Percentiles rank a stretch among this genome's conserved stretches.
phyloP scores from a whole-genome alignment of 2,888 invertebrate genomes.

The Kuschelorhynchus macadamiae region DNA sequence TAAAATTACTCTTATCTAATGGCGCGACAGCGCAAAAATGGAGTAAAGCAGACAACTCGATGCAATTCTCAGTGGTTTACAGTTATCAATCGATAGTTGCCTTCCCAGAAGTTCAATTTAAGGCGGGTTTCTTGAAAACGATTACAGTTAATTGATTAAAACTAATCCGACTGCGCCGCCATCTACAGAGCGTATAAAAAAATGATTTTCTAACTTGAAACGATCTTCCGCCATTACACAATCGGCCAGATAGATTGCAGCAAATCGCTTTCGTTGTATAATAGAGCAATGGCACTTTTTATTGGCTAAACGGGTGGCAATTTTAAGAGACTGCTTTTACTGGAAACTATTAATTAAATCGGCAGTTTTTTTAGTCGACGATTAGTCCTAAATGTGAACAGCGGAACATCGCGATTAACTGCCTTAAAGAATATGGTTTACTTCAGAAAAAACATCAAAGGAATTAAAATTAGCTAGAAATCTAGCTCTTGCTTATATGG shows the following conservation, averaged over 20 bases:
- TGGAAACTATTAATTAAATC: slow-evolving; percentile 44
- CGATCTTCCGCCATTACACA: slow-evolving; percentile 54
- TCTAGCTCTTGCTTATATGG: slow-evolving; percentile 23
- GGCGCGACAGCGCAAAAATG: slow-evolving; percentile 38
- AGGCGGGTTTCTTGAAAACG: slow-evolving; percentile 54
- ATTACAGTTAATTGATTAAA: slow-evolving; percentile 57
- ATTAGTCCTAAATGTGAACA: slow-evolving; percentile 11
- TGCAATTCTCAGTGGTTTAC: slow-evolving; percentile 46
- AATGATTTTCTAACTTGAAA: slow-evolving; percentile 52
- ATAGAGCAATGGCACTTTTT: slow-evolving; percentile 58
- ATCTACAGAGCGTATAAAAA: slow-evolving; percentile 54
- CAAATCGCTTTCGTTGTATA: slow-evolving; percentile 53
- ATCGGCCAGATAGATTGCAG: slow-evolving; percentile 53
- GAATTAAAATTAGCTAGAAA: slow-evolving; percentile 39
- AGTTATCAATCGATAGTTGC: slow-evolving; percentile 52
- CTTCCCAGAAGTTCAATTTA: slow-evolving; percentile 55
- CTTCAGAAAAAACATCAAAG: slow-evolving; percentile 15
- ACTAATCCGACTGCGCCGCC: slow-evolving; percentile 53
- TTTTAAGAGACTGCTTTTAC: slow-evolving; percentile 27
- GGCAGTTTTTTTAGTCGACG: slow-evolving; percentile 19
- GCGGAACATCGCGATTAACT: slow-evolving; percentile 20
- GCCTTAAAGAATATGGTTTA: slow-evolving; percentile 19
- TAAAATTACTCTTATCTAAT: slow-evolving; percentile 43
- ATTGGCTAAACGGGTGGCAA: slow-evolving; percentile 43
- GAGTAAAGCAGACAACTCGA: slow-evolving; percentile 22